These are phyloP conservation scores for Clangula hyemalis DNA, from an alignment of 2,797 vertebrate genomes.

Conservation along the genomic window DNA sequence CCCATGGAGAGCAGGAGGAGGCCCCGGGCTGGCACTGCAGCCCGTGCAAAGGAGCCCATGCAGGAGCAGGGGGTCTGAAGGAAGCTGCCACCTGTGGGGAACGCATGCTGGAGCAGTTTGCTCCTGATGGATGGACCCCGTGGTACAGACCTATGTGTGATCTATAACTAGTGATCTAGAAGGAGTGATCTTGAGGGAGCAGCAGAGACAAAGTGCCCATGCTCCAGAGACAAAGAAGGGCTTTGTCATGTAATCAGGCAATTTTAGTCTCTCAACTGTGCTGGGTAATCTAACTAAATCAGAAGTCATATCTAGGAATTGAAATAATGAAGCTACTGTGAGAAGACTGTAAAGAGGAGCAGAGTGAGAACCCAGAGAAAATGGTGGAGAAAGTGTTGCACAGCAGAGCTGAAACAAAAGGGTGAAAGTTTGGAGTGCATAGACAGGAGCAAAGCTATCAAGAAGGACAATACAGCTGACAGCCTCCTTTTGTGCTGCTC, in stretches of 20 bases:
- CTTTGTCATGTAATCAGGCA: background rate
- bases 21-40: too few relatives aligned
- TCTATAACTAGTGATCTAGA: background rate
- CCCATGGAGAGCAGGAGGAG: too few relatives aligned
- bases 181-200: background rate
- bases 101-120: too few relatives aligned
- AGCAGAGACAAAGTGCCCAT: too few relatives aligned
- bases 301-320: accelerated
- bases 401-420: background rate
- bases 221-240: too few relatives aligned
- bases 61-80: too few relatives aligned
- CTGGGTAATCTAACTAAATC: background rate
- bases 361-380: background rate
- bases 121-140: too few relatives aligned
- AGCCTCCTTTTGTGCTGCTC: background rate
- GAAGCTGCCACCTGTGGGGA: too few relatives aligned
- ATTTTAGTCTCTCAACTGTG: background rate
- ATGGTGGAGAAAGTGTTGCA: background rate
- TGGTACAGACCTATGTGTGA: too few relatives aligned
- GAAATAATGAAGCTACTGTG: background rate
- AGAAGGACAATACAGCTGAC: background rate
- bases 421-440: background rate
- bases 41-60: too few relatives aligned
- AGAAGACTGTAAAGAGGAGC: background rate
- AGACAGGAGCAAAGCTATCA: background rate